Conservation (phyloP, 2,113 vertebrate species). For the Tringa solitaria region DNA sequence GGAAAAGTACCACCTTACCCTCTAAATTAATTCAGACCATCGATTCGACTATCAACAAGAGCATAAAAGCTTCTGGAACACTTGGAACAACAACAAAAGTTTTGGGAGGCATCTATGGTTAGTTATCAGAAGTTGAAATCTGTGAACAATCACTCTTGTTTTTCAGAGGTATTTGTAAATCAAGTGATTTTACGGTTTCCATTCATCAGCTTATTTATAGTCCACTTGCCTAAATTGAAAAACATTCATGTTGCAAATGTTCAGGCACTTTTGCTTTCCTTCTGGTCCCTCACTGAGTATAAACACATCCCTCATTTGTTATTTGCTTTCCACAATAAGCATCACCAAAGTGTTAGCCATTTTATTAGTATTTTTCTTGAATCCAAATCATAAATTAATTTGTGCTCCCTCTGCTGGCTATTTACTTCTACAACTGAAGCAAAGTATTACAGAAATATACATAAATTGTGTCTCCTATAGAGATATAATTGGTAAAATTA, state of each 20-base stretch:
- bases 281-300: not conserved
- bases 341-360: not conserved
- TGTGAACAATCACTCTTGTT: not conserved
- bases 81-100: not conserved
- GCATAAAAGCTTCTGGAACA: not conserved
- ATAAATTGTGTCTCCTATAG: not conserved
- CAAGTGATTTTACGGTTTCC: not conserved
- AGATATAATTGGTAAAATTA: not conserved
- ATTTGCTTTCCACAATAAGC: not conserved
- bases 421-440: not conserved
- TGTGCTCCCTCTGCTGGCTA: conserved; percentile 52
- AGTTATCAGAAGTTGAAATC: not conserved
- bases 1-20: not conserved
- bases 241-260: not conserved
- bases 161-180: not conserved
- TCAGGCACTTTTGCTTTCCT: not conserved
- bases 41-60: not conserved
- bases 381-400: not conserved
- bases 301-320: not conserved
- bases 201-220: not conserved
- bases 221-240: not conserved
- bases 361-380: not conserved
- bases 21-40: not conserved
- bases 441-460: not conserved
- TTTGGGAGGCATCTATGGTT: not conserved